Base-by-base conservation (phyloP, 2,113 vertebrate genomes). In the Scatophagus argus region DNA sequence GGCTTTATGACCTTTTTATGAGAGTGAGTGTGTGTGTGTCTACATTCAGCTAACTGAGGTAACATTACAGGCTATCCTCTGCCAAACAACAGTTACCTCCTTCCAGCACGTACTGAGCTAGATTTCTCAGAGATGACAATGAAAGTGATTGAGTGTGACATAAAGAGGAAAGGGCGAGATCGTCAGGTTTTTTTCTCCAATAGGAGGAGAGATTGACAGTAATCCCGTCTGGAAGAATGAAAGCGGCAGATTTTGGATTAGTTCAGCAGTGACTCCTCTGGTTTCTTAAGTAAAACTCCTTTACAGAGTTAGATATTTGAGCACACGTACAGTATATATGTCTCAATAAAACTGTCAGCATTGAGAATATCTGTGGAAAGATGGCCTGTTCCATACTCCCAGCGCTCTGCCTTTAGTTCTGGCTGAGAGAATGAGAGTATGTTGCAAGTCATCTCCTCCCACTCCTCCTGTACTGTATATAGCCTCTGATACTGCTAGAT, bases 181-280 rank as follows among this genome's bases (percentile, higher is more conserved):
- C 12, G 36, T 62, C 23, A n/a, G 44, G 67, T 69, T 75, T 89
- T 74, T 62, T 78, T 73, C 74, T 68, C 51, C 75, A 74, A 43
- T 61, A 59, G 44, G 39, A 14, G 59, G 29, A 64, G 61, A 69
- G 85, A 81, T 64, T 86, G 86, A 88, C 78, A 77, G 78, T 83
- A 88, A 90, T 89, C 87, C 82, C 86, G 83, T 89, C 84, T 86
- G 58, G 84, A 79, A 65, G 80, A 85, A 58, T 87, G 82, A 81
- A 84, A 29, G 78, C 32, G 52, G 84, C 81, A 86, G 70, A 87
- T 91, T 86, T 87, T 61, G 87, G 86, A 91, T 91, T 87, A 86
- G 73, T 68, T 84, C 83, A 47, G 70, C 70, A 25, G 62, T 2
- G 47, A 74, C 41, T 32, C 43, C 74, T 64, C 70, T 64, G 59